A percentile compares a stretch with the other conserved stretches of the same genome.
Evolutionary conservation across 2,888 invertebrate species (phyloP).

Genomic region (Phragmatobia fuliginosa): DNA sequence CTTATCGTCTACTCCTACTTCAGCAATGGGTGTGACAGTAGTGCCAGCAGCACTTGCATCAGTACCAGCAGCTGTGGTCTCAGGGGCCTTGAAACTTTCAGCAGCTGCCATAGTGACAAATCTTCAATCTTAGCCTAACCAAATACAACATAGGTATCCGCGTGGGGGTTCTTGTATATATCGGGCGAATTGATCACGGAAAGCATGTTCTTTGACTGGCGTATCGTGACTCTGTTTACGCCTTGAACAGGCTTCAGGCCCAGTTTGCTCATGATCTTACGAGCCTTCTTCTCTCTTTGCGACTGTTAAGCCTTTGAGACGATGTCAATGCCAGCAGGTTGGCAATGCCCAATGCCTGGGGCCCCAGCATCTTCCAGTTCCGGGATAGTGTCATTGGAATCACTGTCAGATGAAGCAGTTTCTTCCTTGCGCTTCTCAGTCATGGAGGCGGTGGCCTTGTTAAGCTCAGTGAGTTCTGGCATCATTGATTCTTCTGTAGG

Average conservation of each 20-base stretch:
- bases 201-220: slow-evolving; percentile 99
- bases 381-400: slow-evolving; percentile 95
- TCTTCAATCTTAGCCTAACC: slow-evolving; percentile 99
- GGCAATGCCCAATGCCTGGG: slow-evolving; percentile 89
- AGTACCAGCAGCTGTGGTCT: slow-evolving; percentile 91
- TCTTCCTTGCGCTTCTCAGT: slow-evolving; percentile 91
- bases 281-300: slow-evolving; percentile 99
- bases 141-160: slow-evolving; percentile 99
- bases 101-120: slow-evolving; percentile 99
- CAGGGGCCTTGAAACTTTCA: slow-evolving; percentile 98
- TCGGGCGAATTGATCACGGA: slow-evolving; percentile 99
- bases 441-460: slow-evolving; percentile 90
- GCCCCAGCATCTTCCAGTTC: slow-evolving; percentile 95
- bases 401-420: slow-evolving; percentile 92
- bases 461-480: slow-evolving; percentile 96
- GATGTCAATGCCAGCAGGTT: slow-evolving; percentile 90
- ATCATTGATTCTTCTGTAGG: slow-evolving; percentile 74
- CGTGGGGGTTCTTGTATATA: slow-evolving; percentile 99
- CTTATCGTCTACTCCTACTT: slow-evolving; percentile 98
- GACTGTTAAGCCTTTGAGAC: slow-evolving; percentile 99
- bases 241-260: slow-evolving; percentile 98
- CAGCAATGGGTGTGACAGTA: slow-evolving; percentile 95
- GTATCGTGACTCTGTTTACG: slow-evolving; percentile 98
- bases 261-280: slow-evolving; percentile 99
- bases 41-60: slow-evolving; percentile 89